Percentiles rank a stretch among this genome's conserved stretches.
phyloP scores from a whole-genome alignment of 2,113 vertebrate species.

The Seriola aureovittata region DNA sequence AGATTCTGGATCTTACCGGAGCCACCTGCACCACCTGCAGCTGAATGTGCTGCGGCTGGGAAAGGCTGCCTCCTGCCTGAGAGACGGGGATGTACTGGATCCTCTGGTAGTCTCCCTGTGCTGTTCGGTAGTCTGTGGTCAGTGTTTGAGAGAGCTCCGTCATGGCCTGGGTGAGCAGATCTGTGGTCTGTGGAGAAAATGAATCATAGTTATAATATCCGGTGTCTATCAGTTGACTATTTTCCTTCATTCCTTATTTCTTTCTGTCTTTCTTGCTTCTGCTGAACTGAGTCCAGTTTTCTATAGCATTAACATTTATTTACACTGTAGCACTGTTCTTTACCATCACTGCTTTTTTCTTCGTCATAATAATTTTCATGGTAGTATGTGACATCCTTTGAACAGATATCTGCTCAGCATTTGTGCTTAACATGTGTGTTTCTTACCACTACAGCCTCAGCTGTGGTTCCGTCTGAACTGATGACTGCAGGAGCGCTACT shows the following conservation, averaged over 20 bases:
- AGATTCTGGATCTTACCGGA: conserved; percentile 83
- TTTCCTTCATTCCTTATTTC: not conserved
- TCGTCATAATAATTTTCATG: not conserved
- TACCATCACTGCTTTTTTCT: not conserved
- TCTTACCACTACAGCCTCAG: conserved; percentile 95
- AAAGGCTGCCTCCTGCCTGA: conserved; percentile 87
- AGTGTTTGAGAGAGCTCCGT: conserved; percentile 97
- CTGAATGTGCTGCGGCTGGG: conserved; percentile 96
- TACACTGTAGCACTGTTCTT: not conserved
- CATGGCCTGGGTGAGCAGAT: conserved; percentile 98
- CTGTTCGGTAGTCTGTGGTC: conserved; percentile 93
- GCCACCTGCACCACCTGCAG: conserved; percentile 98
- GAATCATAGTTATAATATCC: not conserved
- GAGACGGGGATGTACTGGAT: conserved; percentile 98
- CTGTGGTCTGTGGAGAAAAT: conserved; percentile 89
- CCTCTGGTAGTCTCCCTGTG: conserved; percentile 95
- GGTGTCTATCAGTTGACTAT: not conserved
- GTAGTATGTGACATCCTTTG: not conserved
- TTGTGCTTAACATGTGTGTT: too few relatives aligned
- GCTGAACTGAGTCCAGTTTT: too few relatives aligned
- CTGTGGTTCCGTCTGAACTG: conserved; percentile 86
- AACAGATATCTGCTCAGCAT: not conserved
- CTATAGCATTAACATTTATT: not conserved
- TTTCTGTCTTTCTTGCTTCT: too few relatives aligned
- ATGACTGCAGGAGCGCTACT: conserved; percentile 90